Evolutionary conservation across 2,113 vertebrate species (phyloP).

Genomic region (Embiotoca jacksoni): DNA sequence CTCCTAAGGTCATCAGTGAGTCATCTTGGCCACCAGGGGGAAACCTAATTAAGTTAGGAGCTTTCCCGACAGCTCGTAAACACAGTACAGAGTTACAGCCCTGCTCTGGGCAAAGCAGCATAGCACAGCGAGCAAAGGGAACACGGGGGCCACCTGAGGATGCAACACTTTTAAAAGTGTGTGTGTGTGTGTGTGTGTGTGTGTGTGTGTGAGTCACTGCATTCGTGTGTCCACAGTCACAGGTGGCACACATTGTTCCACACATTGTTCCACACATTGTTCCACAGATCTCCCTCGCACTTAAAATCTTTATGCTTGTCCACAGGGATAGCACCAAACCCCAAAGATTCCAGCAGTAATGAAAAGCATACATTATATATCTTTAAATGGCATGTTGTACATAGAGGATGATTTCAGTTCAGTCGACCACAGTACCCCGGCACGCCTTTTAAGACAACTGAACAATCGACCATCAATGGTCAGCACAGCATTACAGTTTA

Average conservation of each 20-base stretch:
- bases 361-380: not conserved
- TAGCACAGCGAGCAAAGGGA: constrained; percentile 26
- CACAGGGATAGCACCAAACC: not conserved
- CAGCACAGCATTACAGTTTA: no score
- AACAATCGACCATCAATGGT: no score
- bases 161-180: constrained; percentile 42
- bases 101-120: constrained; percentile 22
- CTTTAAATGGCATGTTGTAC: constrained; percentile 4
- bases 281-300: constrained; percentile 4
- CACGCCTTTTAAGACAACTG: not conserved
- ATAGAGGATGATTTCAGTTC: not conserved
- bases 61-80: constrained; percentile 57
- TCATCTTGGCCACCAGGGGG: constrained; percentile 74
- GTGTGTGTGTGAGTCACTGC: not conserved
- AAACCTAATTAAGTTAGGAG: constrained; percentile 75
- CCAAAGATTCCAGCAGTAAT: not conserved
- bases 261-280: constrained; percentile 2
- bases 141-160: constrained; percentile 54
- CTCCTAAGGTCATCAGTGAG: constrained; percentile 68
- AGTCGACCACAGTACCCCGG: not conserved
- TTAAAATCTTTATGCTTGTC: not conserved
- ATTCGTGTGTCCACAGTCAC: constrained; percentile 20
- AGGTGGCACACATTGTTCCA: not conserved
- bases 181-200: not conserved
- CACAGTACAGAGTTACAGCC: constrained; percentile 50